Evolutionary conservation across 2,888 invertebrate genomes (phyloP).

Genomic region (Philaethria dido): DNA sequence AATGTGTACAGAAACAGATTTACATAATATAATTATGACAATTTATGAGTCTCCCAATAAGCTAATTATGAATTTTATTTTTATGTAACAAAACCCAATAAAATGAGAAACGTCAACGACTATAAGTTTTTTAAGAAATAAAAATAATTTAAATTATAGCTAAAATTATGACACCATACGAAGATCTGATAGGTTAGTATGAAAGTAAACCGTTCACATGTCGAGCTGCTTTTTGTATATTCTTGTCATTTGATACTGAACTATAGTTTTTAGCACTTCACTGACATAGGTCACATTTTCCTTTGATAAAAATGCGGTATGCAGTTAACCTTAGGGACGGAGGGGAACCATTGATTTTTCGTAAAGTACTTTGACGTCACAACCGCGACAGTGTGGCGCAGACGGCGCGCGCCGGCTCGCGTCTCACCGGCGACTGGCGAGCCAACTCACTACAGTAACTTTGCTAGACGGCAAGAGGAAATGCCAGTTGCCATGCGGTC

Average conservation of each 20-base stretch:
- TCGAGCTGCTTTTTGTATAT: conserved; percentile 53
- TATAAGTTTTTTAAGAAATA: conserved; percentile 39
- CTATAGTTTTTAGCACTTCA: conserved; percentile 65
- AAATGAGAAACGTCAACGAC: neutral
- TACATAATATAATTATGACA: conserved; percentile 21
- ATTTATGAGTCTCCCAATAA: neutral
- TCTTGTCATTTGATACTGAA: conserved; percentile 54
- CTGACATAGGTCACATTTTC: conserved; percentile 79
- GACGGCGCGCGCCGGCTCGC: conserved; percentile 79
- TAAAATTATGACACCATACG: conserved; percentile 75
- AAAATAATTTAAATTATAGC: conserved; percentile 42
- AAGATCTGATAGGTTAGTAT: conserved; percentile 56
- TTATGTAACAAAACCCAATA: neutral
- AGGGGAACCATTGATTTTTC: conserved; percentile 80
- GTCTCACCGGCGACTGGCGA: conserved; percentile 75
- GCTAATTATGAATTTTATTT: neutral
- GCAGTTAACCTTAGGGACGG: conserved; percentile 75
- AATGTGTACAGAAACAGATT: conserved; percentile 41
- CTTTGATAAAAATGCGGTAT: conserved; percentile 78
- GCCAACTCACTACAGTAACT: conserved; percentile 48
- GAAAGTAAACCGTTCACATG: conserved; percentile 75
- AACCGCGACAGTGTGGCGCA: conserved; percentile 61
- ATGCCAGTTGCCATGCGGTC: conserved; percentile 75
- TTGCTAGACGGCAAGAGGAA: conserved; percentile 61
- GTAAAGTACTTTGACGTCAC: conserved; percentile 77